Evolutionary conservation across 2,113 vertebrate species (phyloP).

Genomic region (Pituophis catenifer): DNA sequence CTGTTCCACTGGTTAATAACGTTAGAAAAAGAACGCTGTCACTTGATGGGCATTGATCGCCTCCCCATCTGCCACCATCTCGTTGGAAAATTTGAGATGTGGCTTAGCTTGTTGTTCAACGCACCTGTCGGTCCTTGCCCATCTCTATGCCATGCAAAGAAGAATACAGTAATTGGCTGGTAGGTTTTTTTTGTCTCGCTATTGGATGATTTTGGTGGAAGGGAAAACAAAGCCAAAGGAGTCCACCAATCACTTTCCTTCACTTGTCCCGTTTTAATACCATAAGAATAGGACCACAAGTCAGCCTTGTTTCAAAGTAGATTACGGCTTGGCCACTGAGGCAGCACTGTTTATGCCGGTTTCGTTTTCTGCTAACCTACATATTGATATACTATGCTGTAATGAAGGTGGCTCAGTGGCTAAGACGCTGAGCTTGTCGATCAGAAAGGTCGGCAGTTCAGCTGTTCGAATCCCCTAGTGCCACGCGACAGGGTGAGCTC

Average conservation of each 20-base stretch:
- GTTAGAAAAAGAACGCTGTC: no score
- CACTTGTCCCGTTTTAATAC: not conserved
- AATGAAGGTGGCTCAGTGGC: not conserved
- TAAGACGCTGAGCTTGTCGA: no score
- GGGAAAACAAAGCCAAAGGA: not conserved
- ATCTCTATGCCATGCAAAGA: no score
- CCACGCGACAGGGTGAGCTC: no score
- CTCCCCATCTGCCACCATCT: not conserved
- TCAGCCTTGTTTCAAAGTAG: not conserved
- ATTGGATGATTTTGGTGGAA: not conserved
- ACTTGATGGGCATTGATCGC: not conserved
- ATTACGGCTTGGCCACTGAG: not conserved
- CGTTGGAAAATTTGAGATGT: not conserved
- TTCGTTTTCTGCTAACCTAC: not conserved
- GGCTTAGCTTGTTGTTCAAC: not conserved
- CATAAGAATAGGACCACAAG: not conserved
- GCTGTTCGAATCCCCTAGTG: no score
- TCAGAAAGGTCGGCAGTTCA: no score
- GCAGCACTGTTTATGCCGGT: not conserved
- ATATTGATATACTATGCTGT: not conserved
- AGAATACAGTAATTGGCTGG: not conserved
- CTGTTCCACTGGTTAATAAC: no score
- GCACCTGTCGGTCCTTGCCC: no score
- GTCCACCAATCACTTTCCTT: not conserved
- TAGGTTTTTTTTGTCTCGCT: not conserved